Percentiles rank a stretch among this genome's conserved stretches.
Evolutionary conservation across 2,888 invertebrate genomes (phyloP).

Genomic region (Pinctada fucata): DNA sequence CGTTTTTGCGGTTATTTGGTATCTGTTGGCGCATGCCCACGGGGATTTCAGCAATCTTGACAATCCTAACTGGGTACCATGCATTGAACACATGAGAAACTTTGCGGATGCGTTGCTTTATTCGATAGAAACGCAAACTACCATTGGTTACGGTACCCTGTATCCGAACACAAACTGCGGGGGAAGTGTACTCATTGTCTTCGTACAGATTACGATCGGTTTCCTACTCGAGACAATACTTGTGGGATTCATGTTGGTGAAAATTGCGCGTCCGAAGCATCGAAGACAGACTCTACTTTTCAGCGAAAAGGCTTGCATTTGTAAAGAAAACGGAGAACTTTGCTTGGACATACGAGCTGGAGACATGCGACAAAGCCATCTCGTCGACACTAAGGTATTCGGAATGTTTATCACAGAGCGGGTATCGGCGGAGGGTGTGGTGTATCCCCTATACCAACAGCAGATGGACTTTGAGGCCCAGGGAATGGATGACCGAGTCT

Average conservation of each 20-base stretch:
- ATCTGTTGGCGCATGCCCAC: slow-evolving; percentile 72
- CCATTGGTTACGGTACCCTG: slow-evolving; percentile 92
- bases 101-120: slow-evolving; percentile 95
- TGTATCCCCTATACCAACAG: slow-evolving; percentile 94
- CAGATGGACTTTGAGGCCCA: slow-evolving; percentile 93
- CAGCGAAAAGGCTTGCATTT: slow-evolving; percentile 92
- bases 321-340: slow-evolving; percentile 77
- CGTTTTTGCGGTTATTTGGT: slow-evolving; percentile 83
- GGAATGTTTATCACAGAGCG: slow-evolving; percentile 92
- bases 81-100: slow-evolving; percentile 85
- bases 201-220: slow-evolving; percentile 92
- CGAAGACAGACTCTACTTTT: slow-evolving; percentile 95
- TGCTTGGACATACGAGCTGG: slow-evolving; percentile 73
- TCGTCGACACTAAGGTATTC: slow-evolving; percentile 90
- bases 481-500: slow-evolving; percentile 92
- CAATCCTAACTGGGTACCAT: slow-evolving; percentile 71
- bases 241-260: slow-evolving; percentile 91
- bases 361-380: slow-evolving; percentile 75
- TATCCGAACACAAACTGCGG: slow-evolving; percentile 94
- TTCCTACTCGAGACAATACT: slow-evolving; percentile 84
- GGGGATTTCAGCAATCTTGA: slow-evolving; percentile 72
- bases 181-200: slow-evolving; percentile 91
- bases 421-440: slow-evolving; percentile 93
- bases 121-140: slow-evolving; percentile 97
- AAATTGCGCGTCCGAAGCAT: slow-evolving; percentile 95